phyloP scores from a whole-genome alignment of 2,888 invertebrate species.

The Pristionchus fissidentatus region DNA sequence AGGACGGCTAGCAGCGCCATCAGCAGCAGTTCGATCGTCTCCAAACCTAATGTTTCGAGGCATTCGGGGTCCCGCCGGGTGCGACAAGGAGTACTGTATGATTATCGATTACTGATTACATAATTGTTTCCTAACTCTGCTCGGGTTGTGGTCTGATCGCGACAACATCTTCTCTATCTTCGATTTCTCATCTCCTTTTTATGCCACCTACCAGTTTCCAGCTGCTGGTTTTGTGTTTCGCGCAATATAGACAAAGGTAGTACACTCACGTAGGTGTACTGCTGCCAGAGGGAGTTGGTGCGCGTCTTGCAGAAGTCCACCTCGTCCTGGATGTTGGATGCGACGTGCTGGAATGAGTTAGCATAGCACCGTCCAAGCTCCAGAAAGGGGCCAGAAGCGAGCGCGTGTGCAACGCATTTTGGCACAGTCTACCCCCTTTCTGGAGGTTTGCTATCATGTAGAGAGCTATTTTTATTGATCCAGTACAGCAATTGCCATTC shows the following conservation, averaged over 20 bases:
- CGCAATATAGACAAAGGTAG: too few relatives aligned
- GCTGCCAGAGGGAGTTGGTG: conserved; percentile 34
- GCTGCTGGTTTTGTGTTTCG: too few relatives aligned
- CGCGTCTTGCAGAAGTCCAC: conserved; percentile 48
- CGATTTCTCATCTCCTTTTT: too few relatives aligned
- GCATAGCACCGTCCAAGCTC: background rate
- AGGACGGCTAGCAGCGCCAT: background rate
- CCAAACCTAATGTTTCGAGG: conserved; percentile 28
- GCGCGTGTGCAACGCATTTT: too few relatives aligned
- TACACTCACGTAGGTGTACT: conserved; percentile 34
- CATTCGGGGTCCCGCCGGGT: background rate
- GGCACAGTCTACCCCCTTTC: too few relatives aligned
- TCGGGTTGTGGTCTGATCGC: too few relatives aligned
- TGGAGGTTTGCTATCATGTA: too few relatives aligned
- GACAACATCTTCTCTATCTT: too few relatives aligned
- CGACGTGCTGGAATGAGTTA: conserved; percentile 26
- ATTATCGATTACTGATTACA: background rate
- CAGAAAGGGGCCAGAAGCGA: too few relatives aligned
- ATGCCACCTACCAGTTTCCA: too few relatives aligned
- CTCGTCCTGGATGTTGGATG: conserved; percentile 34
- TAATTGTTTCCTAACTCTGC: too few relatives aligned
- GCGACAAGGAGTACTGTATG: conserved; percentile 3
- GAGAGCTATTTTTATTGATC: too few relatives aligned
- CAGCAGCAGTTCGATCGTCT: background rate
- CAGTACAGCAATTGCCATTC: background rate